Evolutionary conservation across 2,113 vertebrate genomes (phyloP), one percentile per base, ranked within the genome.

Genomic region (Aepyceros melampus): DNA sequence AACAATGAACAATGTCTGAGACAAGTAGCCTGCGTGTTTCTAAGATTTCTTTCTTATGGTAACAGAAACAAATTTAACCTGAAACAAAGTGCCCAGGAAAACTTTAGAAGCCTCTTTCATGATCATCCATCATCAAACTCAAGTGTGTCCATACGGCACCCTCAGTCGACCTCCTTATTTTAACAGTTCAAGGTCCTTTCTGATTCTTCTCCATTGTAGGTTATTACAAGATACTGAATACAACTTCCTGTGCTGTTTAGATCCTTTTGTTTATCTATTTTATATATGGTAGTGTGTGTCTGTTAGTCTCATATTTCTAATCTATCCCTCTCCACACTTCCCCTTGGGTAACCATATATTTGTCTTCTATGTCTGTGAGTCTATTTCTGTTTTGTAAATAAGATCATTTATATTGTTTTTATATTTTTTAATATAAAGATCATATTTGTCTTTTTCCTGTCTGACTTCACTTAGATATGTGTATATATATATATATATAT

Each of bases 21-120:
- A 21, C 53, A 85, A 58, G 23, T 21, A 49, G 40, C 51, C 23
- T 40, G 40, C 5, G 14, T 23, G 6, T 27, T 8, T 27, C 60
- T 43, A 92, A 86, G 45, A 33, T n/a, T 83, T 84, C 43, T 16
- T 0, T 9, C 51, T 49, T 91, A 91, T 6, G 33, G 2, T 9
- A 87, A 36, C 40, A 89, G 89, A 92, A 96, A n/a, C 40, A 79
- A 92, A 97, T 49, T 78, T 5, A 84, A 36, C 43, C 2, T 56
- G 55, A 92, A 67, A 84, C 45, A 82, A 92, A 49, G 14, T 29
- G 3, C 10, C 23, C 67, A 23, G 55, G 51, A 56, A 97, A 94
- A 15, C 7, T 47, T 71, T 19, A 82, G n/a, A 95, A 90, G 45
- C 55, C 49, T 93, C 25, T 92, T 78, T 58, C 40, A 31, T 16